Evolutionary conservation across 2,888 invertebrate species (phyloP), one percentile per base, ranked within the genome.

Genomic region (Cistogaster globosa): DNA sequence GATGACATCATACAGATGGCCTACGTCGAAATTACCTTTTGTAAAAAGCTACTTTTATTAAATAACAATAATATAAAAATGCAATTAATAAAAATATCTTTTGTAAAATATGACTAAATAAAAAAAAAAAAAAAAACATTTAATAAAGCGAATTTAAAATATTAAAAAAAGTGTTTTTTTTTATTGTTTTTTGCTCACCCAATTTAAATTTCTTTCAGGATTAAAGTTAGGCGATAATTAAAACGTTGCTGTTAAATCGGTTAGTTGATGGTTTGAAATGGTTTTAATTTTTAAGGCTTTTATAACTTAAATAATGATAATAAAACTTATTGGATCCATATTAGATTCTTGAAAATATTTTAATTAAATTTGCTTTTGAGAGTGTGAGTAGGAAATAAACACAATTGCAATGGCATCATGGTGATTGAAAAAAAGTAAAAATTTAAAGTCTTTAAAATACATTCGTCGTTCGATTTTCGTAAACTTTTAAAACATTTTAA

Each of bases 101-200:
- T 32, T 32, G 3, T 6, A 32, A 2, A 2, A 32, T 32, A 6
- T 32, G 32, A 32, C 32, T 32, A n/a, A 12, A n/a, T n/a, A 3
- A 53, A 53, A 45, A 48, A 57, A 57, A 71, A 51, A 22, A 45
- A 65, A 58, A 42, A 32, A 32, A 32, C 8, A 32, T 5, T 32
- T 51, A 32, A 60, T 20, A 55, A 32, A 60, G 22, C 26, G 2
- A 4, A 2, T 26, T 26, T 26, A 26, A 26, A 26, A 26, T 26
- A 26, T 45, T 20, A 63, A 22, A 65, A 77, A 48, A 16, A 45
- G 32, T n/a, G 51, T 53, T 5, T 51, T n/a, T 53, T 5, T 51
- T n/a, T 53, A 18, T 51, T 38, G 16, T 16, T 67, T 57, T 68
- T 58, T 75, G 42, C 85, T 85, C 78, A 85, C 85, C 85, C 26